Conservation (phyloP, 2,113 vertebrate species). For the Bombycilla garrulus region DNA sequence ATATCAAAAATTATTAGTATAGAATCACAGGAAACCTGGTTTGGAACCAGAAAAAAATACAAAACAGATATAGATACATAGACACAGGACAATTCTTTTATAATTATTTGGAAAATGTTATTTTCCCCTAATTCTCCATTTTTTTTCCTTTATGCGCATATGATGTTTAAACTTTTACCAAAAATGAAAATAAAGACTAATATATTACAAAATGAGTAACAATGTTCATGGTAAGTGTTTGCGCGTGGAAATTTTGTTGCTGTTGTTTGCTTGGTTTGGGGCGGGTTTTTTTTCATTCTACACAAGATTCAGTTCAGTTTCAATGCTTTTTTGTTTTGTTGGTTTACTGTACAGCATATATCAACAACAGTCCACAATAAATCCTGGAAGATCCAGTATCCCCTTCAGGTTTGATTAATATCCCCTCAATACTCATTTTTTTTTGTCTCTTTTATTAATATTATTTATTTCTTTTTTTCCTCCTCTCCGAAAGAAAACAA, state of each 20-base stretch:
- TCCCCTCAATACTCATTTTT: constrained; percentile 71
- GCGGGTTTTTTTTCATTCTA: constrained; percentile 68
- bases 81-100: constrained; percentile 99
- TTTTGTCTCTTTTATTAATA: constrained; percentile 28
- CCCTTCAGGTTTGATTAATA: constrained; percentile 76
- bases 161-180: constrained; percentile 94
- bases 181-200: constrained; percentile 99
- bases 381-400: constrained; percentile 79
- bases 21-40: constrained; percentile 99
- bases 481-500: not conserved
- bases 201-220: constrained; percentile 99
- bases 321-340: constrained; percentile 77
- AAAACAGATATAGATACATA: constrained; percentile 99
- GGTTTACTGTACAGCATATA: constrained; percentile 96
- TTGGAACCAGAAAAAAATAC: constrained; percentile 99
- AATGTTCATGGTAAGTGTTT: constrained; percentile 84
- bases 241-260: constrained; percentile 62
- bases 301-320: constrained; percentile 89
- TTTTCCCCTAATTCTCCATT: constrained; percentile 96
- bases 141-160: constrained; percentile 95
- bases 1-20: constrained; percentile 99
- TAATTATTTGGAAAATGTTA: constrained; percentile 99
- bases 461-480: not conserved
- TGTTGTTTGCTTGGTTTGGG: not conserved
- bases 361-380: constrained; percentile 90